These are phyloP conservation scores for Brachionus manjavacas DNA, from an alignment of 1,140 invertebrate species.

Conservation along the genomic window DNA sequence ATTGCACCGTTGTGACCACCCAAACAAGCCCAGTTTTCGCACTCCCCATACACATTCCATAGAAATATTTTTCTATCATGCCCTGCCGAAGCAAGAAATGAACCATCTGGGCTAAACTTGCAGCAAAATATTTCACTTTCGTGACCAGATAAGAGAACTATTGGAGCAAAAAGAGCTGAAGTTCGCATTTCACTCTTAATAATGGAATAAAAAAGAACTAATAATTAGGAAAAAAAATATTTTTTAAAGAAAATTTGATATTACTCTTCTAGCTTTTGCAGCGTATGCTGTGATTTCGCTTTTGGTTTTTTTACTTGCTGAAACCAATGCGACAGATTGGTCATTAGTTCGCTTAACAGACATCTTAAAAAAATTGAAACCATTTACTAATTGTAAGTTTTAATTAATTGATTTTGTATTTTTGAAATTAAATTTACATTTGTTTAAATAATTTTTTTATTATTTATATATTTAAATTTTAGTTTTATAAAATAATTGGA, in stretches of 20 bases:
- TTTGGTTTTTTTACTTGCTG: slow-evolving; percentile 33
- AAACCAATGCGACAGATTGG: neutral
- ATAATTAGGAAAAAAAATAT: neutral
- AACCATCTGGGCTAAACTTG: slow-evolving; percentile 92
- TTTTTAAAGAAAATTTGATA: neutral
- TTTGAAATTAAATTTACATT: too few species aligned
- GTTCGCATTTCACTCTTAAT: slow-evolving; percentile 19
- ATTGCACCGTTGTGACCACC: slow-evolving; percentile 88
- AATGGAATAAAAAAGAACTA: too few species aligned
- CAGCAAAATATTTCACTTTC: slow-evolving; percentile 87
- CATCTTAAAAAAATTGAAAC: neutral
- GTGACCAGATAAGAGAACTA: slow-evolving; percentile 93
- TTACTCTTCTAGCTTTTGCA: slow-evolving; percentile 20
- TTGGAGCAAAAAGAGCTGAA: slow-evolving; percentile 71
- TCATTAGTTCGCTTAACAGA: slow-evolving; percentile 25
- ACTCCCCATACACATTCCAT: slow-evolving; percentile 96
- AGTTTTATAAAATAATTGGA: too few species aligned
- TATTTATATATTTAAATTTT: too few species aligned
- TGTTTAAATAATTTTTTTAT: too few species aligned
- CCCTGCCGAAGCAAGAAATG: slow-evolving; percentile 85
- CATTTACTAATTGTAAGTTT: too few species aligned
- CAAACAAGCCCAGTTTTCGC: slow-evolving; percentile 88
- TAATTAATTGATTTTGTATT: too few species aligned
- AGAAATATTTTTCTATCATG: slow-evolving; percentile 91
- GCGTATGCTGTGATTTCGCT: slow-evolving; percentile 40